These are phyloP conservation scores for Pyrgilauda ruficollis DNA, from an alignment of 2,113 vertebrate genomes.

Conservation along the genomic window DNA sequence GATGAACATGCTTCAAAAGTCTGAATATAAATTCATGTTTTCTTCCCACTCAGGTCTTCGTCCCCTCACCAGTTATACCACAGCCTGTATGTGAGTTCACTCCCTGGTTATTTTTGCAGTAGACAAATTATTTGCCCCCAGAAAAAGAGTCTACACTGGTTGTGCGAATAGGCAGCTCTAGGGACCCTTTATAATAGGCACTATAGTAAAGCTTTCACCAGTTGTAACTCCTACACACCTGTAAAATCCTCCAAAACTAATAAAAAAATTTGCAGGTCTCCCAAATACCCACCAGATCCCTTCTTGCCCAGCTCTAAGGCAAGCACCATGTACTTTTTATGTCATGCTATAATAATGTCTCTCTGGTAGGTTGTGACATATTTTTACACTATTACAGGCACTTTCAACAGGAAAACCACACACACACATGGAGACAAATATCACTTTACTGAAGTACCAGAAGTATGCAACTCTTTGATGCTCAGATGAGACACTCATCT, in stretches of 20 bases:
- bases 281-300: background rate
- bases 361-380: background rate
- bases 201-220: background rate
- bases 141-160: background rate
- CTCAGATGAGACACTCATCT: background rate
- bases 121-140: background rate
- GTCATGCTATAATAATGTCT: background rate
- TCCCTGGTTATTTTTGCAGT: background rate
- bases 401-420: background rate
- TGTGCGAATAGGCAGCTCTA: background rate
- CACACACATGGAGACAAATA: background rate
- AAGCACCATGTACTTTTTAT: background rate
- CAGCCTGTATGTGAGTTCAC: background rate
- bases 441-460: background rate
- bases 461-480: background rate
- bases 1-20: accelerated
- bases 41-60: background rate
- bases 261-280: background rate
- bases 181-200: background rate
- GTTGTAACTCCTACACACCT: background rate
- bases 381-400: background rate
- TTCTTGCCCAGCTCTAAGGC: background rate
- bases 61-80: background rate
- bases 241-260: background rate
- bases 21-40: background rate